These are phyloP conservation scores for Hyles euphorbiae DNA, from an alignment of 1,140 invertebrate genomes.

Conservation along the genomic window DNA sequence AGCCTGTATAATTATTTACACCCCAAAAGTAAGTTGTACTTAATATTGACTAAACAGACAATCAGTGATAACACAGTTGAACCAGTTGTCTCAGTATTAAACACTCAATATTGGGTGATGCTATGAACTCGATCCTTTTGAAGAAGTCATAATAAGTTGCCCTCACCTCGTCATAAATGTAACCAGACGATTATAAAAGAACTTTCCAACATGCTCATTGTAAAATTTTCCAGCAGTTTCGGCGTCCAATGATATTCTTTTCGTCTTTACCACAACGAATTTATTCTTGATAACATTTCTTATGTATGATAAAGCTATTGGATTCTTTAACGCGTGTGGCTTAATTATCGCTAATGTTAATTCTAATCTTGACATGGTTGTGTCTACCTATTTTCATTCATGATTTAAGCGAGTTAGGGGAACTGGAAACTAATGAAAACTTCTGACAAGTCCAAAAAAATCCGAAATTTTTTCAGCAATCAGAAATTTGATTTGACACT, in stretches of 20 bases:
- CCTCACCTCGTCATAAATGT: slow-evolving; percentile 89
- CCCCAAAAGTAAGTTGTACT: no score
- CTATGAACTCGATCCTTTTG: no score
- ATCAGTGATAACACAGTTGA: no score
- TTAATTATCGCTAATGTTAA: slow-evolving; percentile 85
- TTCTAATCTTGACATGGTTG: slow-evolving; percentile 51
- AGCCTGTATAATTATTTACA: not conserved
- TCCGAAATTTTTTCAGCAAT: no score
- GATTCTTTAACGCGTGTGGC: slow-evolving; percentile 83
- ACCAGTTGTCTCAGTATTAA: no score
- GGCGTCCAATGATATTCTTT: slow-evolving; percentile 77
- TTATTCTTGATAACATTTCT: slow-evolving; percentile 82
- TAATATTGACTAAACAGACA: no score
- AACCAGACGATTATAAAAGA: slow-evolving; percentile 91
- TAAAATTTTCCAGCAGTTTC: slow-evolving; percentile 87
- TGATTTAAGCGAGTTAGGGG: not conserved
- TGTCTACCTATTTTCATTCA: slow-evolving; percentile 11
- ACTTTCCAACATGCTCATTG: slow-evolving; percentile 87
- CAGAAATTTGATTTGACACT: no score
- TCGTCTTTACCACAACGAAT: slow-evolving; percentile 86
- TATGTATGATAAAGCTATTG: slow-evolving; percentile 80
- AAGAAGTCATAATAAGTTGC: no score
- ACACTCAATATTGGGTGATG: no score
- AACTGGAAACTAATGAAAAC: no score
- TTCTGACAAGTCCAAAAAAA: no score